Evolutionary conservation across 2,888 invertebrate genomes (phyloP).

Genomic region (Stenolophus ochropezus): DNA sequence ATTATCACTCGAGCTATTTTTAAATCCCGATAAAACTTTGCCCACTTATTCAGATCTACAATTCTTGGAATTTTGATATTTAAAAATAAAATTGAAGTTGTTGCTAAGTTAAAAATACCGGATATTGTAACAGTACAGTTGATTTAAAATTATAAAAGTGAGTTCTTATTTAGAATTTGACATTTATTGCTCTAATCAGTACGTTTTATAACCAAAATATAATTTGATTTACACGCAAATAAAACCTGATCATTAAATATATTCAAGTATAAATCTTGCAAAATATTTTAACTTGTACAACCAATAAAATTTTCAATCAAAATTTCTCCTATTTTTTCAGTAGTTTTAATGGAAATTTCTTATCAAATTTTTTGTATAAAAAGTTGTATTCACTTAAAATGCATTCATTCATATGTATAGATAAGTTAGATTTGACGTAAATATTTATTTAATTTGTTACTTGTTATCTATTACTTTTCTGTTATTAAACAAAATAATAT

Average conservation of each 20-base stretch:
- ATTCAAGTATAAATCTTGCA: not conserved
- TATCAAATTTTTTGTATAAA: no score
- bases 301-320: not conserved
- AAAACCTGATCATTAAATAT: constrained; percentile 7
- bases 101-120: not conserved
- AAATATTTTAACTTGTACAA: not conserved
- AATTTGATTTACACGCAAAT: constrained; percentile 1
- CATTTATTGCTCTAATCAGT: not conserved
- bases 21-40: constrained; percentile 1
- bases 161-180: not conserved
- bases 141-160: not conserved
- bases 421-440: not conserved
- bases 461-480: not conserved
- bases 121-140: not conserved
- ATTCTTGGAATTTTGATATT: not conserved
- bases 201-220: constrained; percentile 3
- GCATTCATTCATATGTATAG: no score
- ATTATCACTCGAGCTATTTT: not conserved
- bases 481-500: not conserved
- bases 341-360: no score
- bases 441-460: not conserved
- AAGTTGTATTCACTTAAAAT: no score
- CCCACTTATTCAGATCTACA: not conserved
- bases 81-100: not conserved
- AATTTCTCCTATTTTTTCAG: not conserved